These are phyloP conservation scores for human DNA, from an alignment of 2,113 vertebrate species.

Conservation along the genomic window GRCh38 chr5:136754501-136755000, in stretches of 20 bases:
- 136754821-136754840: neutral
- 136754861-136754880: neutral
- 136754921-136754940: neutral
- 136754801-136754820: neutral
- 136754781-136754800: neutral
- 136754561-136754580: neutral
- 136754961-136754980: neutral
- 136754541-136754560: neutral
- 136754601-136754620: neutral
- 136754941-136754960: neutral
- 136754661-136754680: neutral
- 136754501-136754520: neutral
- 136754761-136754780: neutral
- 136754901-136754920: neutral
- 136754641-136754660: neutral
- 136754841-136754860: neutral
- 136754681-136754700: neutral
- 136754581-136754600: neutral
- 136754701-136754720: neutral
- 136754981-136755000: neutral
- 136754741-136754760: too few species aligned
- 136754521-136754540: neutral
- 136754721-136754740: neutral
- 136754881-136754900: neutral
- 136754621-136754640: neutral